Evolutionary conservation across 2,113 vertebrate species (phyloP).

Genomic region (Cyanoramphus novaezelandiae): DNA sequence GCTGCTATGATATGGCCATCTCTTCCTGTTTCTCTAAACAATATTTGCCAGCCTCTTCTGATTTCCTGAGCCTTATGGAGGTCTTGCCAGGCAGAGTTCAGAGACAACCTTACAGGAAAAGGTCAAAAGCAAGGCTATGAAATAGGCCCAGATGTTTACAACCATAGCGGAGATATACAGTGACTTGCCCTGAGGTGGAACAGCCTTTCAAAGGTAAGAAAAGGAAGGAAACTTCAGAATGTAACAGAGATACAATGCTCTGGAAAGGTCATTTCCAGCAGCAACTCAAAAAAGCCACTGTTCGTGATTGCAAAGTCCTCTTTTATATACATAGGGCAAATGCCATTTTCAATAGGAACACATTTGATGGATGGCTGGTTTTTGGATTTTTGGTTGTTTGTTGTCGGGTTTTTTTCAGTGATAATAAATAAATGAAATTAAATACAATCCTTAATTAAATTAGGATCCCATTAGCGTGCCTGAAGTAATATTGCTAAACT

Average conservation of each 20-base stretch:
- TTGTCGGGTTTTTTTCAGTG: not conserved
- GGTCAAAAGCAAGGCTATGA: not conserved
- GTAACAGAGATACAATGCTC: not conserved
- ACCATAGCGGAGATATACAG: not conserved
- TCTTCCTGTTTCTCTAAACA: not conserved
- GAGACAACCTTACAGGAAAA: not conserved
- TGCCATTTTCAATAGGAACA: not conserved
- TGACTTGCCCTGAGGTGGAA: not conserved
- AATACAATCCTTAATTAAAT: constrained; percentile 2
- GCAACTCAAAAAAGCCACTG: not conserved
- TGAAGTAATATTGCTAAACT: not conserved
- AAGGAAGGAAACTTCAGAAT: not conserved
- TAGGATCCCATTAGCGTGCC: not conserved
- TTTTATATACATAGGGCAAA: not conserved
- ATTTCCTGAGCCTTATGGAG: not conserved
- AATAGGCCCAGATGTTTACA: not conserved
- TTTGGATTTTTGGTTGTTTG: not conserved
- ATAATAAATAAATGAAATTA: not conserved
- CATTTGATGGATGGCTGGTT: not conserved
- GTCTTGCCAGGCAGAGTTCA: not conserved
- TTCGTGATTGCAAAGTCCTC: not conserved
- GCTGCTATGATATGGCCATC: not conserved
- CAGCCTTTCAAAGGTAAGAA: not conserved
- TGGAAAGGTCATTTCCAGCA: constrained; percentile 45
- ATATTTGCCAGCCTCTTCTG: not conserved